phyloP scores from a whole-genome alignment of 1,140 invertebrate genomes.

The Battus philenor region DNA sequence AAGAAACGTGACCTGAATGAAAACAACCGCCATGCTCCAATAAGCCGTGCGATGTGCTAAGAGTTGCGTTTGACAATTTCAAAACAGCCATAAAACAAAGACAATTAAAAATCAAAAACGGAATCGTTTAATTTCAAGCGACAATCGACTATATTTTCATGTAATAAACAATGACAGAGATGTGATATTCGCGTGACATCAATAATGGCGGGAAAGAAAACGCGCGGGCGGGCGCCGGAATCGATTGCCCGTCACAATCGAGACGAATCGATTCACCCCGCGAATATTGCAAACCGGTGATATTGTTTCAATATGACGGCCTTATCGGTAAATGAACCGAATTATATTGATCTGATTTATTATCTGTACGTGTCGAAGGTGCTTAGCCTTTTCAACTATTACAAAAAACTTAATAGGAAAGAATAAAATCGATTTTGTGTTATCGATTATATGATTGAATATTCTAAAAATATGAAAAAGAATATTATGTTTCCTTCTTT shows the following conservation, averaged over 20 bases:
- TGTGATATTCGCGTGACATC: slow-evolving; percentile 14
- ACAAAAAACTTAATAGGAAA: no score
- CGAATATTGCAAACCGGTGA: slow-evolving; percentile 45
- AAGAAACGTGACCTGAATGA: slow-evolving; percentile 50
- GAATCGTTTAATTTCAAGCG: slow-evolving; percentile 20
- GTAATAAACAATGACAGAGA: neutral
- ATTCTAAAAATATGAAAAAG: no score
- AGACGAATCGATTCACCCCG: slow-evolving; percentile 58
- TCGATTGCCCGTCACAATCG: slow-evolving; percentile 46
- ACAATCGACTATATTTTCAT: slow-evolving; percentile 30
- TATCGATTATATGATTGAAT: no score
- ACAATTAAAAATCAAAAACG: slow-evolving; percentile 37
- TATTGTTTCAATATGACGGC: slow-evolving; percentile 45
- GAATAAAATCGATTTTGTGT: no score
- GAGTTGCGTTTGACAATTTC: slow-evolving; percentile 59
- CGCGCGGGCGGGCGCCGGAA: slow-evolving; percentile 37
- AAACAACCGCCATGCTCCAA: slow-evolving; percentile 62
- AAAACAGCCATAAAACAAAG: slow-evolving; percentile 57
- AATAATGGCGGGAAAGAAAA: slow-evolving; percentile 22
- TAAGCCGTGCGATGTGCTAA: slow-evolving; percentile 61
- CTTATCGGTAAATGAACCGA: slow-evolving; percentile 38
- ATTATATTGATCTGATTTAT: slow-evolving; percentile 44
- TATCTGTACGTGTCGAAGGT: no score
- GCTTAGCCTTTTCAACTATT: no score
- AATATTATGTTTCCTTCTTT: no score